Conservation (phyloP, 2,113 vertebrate genomes). For the Microtus montanus region DNA sequence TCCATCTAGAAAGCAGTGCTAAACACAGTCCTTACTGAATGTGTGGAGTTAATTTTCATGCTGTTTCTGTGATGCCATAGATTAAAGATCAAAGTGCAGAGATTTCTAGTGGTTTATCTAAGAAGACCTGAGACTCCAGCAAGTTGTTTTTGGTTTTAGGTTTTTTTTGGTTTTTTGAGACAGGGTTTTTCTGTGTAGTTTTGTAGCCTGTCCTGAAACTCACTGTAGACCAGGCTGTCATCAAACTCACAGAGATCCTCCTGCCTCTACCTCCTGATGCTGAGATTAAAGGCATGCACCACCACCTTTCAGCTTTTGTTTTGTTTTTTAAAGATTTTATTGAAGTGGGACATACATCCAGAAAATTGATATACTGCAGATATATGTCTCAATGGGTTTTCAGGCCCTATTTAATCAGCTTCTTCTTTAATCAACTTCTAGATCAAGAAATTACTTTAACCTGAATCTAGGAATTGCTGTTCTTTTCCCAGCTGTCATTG, state of each 20-base stretch:
- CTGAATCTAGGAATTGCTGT: neutral
- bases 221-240: too few relatives aligned
- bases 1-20: neutral
- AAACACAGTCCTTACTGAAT: constrained; percentile 13
- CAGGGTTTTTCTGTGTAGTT: too few relatives aligned
- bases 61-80: neutral
- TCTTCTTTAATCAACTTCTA: neutral
- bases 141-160: neutral
- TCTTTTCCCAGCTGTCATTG: neutral
- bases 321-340: neutral
- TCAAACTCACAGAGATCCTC: too few relatives aligned
- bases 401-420: neutral
- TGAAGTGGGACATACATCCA: neutral
- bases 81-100: neutral
- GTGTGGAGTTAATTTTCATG: constrained; percentile 3
- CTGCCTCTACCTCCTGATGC: too few relatives aligned
- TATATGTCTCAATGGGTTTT: neutral
- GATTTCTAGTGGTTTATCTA: neutral
- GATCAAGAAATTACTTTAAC: neutral
- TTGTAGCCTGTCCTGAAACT: too few relatives aligned
- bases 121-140: neutral
- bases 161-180: too few relatives aligned
- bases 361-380: neutral
- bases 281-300: too few relatives aligned
- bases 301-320: too few relatives aligned